Evolutionary conservation across 2,113 vertebrate genomes (phyloP).

Genomic region (Nanger granti): DNA sequence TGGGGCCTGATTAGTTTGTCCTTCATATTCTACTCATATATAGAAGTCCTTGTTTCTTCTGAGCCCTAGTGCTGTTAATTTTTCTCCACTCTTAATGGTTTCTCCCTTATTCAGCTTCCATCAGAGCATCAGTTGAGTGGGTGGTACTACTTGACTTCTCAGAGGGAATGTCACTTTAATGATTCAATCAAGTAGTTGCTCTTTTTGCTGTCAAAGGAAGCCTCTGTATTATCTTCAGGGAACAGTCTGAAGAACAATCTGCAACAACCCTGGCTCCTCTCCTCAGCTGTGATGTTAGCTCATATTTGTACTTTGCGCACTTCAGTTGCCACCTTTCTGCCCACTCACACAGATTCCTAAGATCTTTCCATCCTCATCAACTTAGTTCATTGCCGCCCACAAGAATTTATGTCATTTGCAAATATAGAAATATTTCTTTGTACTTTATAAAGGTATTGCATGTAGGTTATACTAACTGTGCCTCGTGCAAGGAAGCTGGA

Average conservation of each 20-base stretch:
- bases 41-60: neutral
- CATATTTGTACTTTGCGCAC: neutral
- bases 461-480: neutral
- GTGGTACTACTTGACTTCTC: conserved; percentile 40
- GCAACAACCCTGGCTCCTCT: neutral
- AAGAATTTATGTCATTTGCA: conserved; percentile 32
- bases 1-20: neutral
- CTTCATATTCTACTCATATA: neutral
- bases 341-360: conserved; percentile 37
- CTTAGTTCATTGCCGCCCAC: conserved; percentile 27
- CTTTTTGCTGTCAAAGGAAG: conserved; percentile 53
- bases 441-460: neutral
- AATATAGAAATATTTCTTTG: conserved; percentile 29
- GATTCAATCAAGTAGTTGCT: conserved; percentile 45
- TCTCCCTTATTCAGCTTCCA: conserved; percentile 18
- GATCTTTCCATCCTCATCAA: neutral
- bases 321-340: conserved; percentile 42
- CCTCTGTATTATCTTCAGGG: conserved; percentile 41
- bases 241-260: conserved; percentile 33
- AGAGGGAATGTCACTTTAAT: conserved; percentile 38
- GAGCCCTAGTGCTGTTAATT: neutral
- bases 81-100: neutral
- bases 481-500: neutral
- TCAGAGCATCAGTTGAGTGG: conserved; percentile 45
- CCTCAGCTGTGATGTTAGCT: conserved; percentile 16